phyloP scores from a whole-genome alignment of 2,797 vertebrate species.

The Chelon auratus region DNA sequence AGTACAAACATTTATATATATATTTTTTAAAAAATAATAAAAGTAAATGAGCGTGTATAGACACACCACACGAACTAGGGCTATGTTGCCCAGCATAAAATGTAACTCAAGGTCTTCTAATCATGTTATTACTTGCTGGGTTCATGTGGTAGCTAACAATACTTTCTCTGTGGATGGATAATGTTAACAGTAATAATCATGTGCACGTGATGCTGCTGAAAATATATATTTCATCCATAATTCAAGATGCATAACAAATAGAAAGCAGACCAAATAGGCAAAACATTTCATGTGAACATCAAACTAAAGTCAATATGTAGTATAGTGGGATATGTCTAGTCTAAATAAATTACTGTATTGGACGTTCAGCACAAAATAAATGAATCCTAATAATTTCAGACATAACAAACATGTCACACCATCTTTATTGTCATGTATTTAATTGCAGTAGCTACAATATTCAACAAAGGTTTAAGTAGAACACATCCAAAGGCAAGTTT shows the following conservation, averaged over 20 bases:
- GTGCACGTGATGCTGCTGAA: not conserved
- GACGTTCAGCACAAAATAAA: not conserved
- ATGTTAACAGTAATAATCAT: not conserved
- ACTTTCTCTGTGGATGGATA: not conserved
- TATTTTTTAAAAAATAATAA: too few species aligned
- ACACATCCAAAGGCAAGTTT: constrained; percentile 78
- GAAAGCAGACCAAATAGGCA: too few species aligned
- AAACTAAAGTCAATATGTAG: not conserved
- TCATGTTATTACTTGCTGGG: not conserved
- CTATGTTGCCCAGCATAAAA: not conserved
- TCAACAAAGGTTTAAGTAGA: constrained; percentile 78
- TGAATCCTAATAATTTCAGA: constrained; percentile 25
- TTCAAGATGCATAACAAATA: not conserved
- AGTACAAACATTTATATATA: too few species aligned
- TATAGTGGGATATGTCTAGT: not conserved
- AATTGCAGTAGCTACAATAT: constrained; percentile 81
- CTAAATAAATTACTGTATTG: not conserved
- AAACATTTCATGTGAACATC: not conserved
- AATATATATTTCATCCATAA: not conserved
- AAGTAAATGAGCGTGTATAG: too few species aligned
- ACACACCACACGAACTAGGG: too few species aligned
- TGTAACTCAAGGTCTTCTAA: not conserved
- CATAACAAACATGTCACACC: constrained; percentile 61
- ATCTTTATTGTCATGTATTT: constrained; percentile 77
- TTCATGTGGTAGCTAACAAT: not conserved